These are phyloP conservation scores for Drosophila kepulauana DNA, from an alignment of 1,140 invertebrate species.

Conservation along the genomic window DNA sequence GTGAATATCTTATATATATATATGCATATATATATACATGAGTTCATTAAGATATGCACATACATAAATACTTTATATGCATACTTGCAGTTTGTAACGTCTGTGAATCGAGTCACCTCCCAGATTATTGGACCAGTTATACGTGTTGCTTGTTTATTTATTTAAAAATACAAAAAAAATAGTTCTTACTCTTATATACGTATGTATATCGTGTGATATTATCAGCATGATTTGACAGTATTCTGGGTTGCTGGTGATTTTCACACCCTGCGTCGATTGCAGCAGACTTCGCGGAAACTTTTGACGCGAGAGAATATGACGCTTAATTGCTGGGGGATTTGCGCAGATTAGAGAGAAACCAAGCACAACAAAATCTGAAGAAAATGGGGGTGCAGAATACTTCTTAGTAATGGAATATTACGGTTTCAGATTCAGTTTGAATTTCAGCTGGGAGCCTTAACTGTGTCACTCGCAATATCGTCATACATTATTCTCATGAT, in stretches of 20 bases:
- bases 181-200: conserved; percentile 7
- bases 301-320: conserved; percentile 49
- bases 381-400: conserved; percentile 2
- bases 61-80: background rate
- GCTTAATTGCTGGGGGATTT: conserved; percentile 53
- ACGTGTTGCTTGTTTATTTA: conserved; percentile 57
- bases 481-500: conserved; percentile 20
- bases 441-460: too few relatives aligned
- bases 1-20: background rate
- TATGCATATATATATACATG: background rate
- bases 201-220: conserved; percentile 51
- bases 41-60: background rate
- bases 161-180: conserved; percentile 21
- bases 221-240: conserved; percentile 64
- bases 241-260: conserved; percentile 27
- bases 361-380: background rate
- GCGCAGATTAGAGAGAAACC: conserved; percentile 43
- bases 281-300: conserved; percentile 76
- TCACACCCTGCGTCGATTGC: conserved; percentile 13
- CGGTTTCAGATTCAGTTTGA: conserved; percentile 9
- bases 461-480: background rate
- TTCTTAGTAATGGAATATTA: conserved; percentile 34
- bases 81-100: conserved; percentile 2
- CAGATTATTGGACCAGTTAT: conserved; percentile 9
- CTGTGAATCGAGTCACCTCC: background rate